These are phyloP conservation scores for Coccyzus lansbergi DNA, from an alignment of 2,797 vertebrate genomes.

Conservation along the genomic window DNA sequence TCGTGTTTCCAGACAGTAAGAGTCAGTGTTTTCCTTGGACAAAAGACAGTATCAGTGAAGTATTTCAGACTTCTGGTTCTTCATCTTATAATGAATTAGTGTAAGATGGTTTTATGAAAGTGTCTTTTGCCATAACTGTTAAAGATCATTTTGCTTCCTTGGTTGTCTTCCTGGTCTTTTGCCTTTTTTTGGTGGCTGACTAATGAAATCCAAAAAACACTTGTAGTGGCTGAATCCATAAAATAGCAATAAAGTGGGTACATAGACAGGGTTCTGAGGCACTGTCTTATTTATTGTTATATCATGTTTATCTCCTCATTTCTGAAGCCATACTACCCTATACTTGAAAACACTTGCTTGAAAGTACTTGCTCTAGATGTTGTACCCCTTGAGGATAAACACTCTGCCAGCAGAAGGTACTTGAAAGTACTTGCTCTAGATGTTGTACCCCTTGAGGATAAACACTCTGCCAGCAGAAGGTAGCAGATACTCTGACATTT, in stretches of 20 bases:
- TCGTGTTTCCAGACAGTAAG: background rate
- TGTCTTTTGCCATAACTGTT: slow-evolving; percentile 22
- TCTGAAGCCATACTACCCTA: background rate
- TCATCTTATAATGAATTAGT: slow-evolving; percentile 2
- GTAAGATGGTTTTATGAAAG: slow-evolving; percentile 23
- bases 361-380: background rate
- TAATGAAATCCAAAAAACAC: background rate
- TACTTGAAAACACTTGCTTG: background rate
- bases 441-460: no score
- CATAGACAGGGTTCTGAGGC: background rate
- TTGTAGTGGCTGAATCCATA: background rate
- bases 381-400: background rate
- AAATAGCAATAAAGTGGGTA: background rate
- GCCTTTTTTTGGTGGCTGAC: background rate
- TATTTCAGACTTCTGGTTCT: slow-evolving; percentile 26
- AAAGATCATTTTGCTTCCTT: background rate
- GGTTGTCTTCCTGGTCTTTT: background rate
- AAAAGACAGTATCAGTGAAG: background rate
- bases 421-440: no score
- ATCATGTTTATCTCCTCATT: background rate
- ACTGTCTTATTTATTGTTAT: background rate
- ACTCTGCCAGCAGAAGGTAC: no score
- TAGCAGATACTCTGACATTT: background rate
- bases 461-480: background rate
- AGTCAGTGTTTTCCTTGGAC: slow-evolving; percentile 47